Base-by-base conservation (phyloP, 2,113 vertebrate genomes). In the Epinephelus moara region DNA sequence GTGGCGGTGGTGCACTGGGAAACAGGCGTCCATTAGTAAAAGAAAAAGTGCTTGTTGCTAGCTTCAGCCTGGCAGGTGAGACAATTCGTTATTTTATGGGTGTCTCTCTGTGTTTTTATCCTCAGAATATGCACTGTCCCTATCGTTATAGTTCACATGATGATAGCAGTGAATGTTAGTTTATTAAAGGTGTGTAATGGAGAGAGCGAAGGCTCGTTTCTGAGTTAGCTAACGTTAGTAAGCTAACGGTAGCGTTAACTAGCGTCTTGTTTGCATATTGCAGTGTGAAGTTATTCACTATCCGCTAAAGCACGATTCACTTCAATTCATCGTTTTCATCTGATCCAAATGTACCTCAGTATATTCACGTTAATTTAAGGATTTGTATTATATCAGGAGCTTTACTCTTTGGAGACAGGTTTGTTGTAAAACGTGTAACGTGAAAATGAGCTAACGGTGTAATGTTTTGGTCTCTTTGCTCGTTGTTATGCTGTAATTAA, bases 231-330 rank as follows among this genome's bases (percentile, higher is more conserved):
- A 30, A 30, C 30, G 30, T 30, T 30, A 8, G 0, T 53, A 19
- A 60, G 82, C 66, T 90, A 89, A 62, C 57, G 3, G 49, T 33
- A 70, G 64, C 40, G 21, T 62, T 50, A 67, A 67, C 59, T 78
- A 14, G 11, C 40, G 3, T 30, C 8, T 66, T 1, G 69, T 78
- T 64, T 78, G 55, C 18, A 55, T 33, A 47, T 2, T 47, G 0
- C 25, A 3, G 6, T 27, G 70, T 19, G 0, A 56, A n/a, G 61
- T 37, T 0, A 30, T 19, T 25, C 7, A 14, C 42, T 47, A 6
- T 56, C 2, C 2, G 19, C 33, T 52, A 40, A 81, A 75, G 1
- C 2, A 23, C 21, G 14, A 23, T 18, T 62, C 14, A 56, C 77
- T 30, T 45, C 0, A 11, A 40, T 40, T 42, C 7, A 21, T 9